Base-by-base conservation (phyloP, 2,113 vertebrate genomes). In the Scortum barcoo region DNA sequence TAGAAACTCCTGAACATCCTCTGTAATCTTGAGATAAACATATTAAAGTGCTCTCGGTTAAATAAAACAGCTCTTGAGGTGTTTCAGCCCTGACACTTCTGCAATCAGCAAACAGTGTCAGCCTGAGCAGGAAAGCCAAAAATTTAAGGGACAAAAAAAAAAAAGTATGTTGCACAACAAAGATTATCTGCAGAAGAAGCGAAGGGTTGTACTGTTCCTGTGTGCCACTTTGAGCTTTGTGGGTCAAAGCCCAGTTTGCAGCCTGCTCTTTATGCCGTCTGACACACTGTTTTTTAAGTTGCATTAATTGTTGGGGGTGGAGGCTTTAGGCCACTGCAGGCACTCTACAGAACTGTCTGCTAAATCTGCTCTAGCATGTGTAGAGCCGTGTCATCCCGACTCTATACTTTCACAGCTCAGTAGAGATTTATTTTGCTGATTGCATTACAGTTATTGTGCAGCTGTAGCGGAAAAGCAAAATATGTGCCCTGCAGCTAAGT, bases 201-300 rank as follows among this genome's bases (percentile, higher is more conserved):
- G 1, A 17, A 30, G 38, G 22, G 53, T 36, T 53, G 60, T 12
- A 1, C 2, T 36, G 50, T 38, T 58, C 46, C 62, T 40, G 40
- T 40, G 40, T 40, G 38, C 46, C 73, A 62, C 48, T 40, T 63
- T 58, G 2, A 77, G 78, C 75, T 71, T 79, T 85, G 44, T 83
- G 83, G 78, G 74, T 83, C 68, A 80, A n/a, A 69, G 65, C 72
- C 60, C 53, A 67, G 58, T 75, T 22, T 76, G 66, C 57, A 73
- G 75, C 19, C 30, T 56, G 30, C 30, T 76, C 76, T 70, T 80
- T 30, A 9, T 72, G 57, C 53, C 36, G 28, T 26, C 69, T 16
- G 63, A 44, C 72, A 75, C 9, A 58, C 44, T 48, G n/a, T 26
- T 57, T 68, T 68, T 78, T 26, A 22, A 71, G n/a, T 33, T 19